Evolutionary conservation across 2,797 vertebrate species (phyloP), one percentile per base, ranked within the genome.

Genomic region (Decapterus maruadsi): DNA sequence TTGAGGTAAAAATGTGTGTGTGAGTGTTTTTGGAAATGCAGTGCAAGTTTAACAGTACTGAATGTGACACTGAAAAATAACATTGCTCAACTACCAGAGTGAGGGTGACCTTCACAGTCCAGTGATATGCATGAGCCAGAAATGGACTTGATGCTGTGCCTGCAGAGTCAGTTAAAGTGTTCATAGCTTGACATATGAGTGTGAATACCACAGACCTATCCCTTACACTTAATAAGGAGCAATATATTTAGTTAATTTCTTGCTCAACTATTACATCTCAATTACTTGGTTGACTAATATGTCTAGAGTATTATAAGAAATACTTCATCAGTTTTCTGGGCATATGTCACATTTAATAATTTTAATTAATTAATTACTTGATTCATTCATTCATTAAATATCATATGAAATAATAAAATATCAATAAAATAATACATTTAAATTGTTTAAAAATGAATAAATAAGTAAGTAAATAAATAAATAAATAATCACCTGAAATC

Each of bases 101-200:
- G 34, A 53, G 57, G 29, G 1, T 82, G 75, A 72, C 79, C 74
- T 84, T 84, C 51, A 77, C 55, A 26, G 31, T 71, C 77, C 73
- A 62, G 13, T 34, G 48, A 48, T 66, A 34, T 65, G 68, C 43
- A 42, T 43, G 42, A 53, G 75, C 82, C 84, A 88, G 75, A 88
- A 65, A 87, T 83, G 81, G 72, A 68, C 67, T 67, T 74, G 78
- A 71, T 80, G 58, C 71, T 59, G 38, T 66, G 53, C 61, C 51
- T 76, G 72, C 56, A 76, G 54, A 73, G 77, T 83, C 62, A 71
- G 75, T 53, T 45, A 48, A 82, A 51, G 75, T 77, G 87, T 87
- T 84, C 82, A 90, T 84, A 64, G 72, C 66, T 68, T 87, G 80
- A 70, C 84, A 84, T 86, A 75, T 78, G 61, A 73, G 78, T 84